Evolutionary conservation across 2,888 invertebrate genomes (phyloP).

Genomic region (Epinotia ramella): DNA sequence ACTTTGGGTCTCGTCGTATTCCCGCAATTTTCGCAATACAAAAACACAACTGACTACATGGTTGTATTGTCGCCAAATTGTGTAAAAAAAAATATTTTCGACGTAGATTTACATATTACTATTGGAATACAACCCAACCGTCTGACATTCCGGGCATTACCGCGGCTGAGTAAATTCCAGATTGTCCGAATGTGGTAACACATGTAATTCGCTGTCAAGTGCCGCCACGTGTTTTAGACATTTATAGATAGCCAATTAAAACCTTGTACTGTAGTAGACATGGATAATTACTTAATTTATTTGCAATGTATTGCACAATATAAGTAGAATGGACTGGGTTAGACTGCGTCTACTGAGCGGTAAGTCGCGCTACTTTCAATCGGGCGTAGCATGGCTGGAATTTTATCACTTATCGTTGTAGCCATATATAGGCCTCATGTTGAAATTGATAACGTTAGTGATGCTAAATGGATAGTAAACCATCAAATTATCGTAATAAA

Average conservation of each 20-base stretch:
- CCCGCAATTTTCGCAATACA: no score
- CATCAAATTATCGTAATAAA: no score
- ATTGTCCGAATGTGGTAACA: neutral
- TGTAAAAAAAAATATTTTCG: neutral
- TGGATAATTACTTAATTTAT: neutral
- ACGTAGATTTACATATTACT: neutral
- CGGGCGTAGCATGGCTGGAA: no score
- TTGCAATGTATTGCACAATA: conserved; percentile 2
- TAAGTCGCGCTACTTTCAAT: no score
- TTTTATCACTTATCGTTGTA: no score
- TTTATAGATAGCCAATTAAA: conserved; percentile 14
- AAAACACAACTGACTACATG: no score
- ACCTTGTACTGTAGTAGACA: neutral
- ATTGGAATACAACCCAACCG: neutral
- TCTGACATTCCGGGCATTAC: neutral
- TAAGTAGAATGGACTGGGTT: neutral
- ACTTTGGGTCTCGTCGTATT: no score
- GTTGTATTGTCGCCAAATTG: neutral
- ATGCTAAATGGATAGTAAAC: no score
- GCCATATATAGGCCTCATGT: no score
- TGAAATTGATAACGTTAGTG: no score
- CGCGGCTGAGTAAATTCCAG: neutral
- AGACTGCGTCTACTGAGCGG: no score
- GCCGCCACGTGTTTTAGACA: neutral
- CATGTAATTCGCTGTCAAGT: conserved; percentile 11